phyloP scores from a whole-genome alignment of 1,140 invertebrate species.

The Cydia pomonella region DNA sequence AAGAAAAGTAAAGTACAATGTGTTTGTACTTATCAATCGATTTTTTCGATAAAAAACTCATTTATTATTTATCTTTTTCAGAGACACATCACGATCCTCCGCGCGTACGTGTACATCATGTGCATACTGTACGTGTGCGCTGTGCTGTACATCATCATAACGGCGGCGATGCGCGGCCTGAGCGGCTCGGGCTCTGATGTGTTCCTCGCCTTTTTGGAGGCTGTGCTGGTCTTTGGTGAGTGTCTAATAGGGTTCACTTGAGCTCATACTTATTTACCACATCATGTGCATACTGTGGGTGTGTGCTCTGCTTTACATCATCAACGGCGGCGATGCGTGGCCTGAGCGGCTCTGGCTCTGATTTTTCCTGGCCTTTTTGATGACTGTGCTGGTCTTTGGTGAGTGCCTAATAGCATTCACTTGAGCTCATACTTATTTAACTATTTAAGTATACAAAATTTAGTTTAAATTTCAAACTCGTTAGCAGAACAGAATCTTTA shows the following conservation, averaged over 20 bases:
- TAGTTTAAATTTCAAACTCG: too few relatives aligned
- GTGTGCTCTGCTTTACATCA: slow-evolving; percentile 47
- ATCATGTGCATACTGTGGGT: slow-evolving; percentile 52
- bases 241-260: slow-evolving; percentile 33
- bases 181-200: slow-evolving; percentile 60
- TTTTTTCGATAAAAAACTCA: too few relatives aligned
- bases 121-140: slow-evolving; percentile 43
- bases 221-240: slow-evolving; percentile 57
- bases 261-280: not conserved
- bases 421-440: not conserved
- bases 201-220: slow-evolving; percentile 64
- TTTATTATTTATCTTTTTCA: slow-evolving; percentile 35
- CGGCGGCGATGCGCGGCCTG: slow-evolving; percentile 46
- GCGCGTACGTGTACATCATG: slow-evolving; percentile 62
- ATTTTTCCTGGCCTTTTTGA: slow-evolving; percentile 65
- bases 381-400: slow-evolving; percentile 61
- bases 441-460: too few relatives aligned
- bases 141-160: slow-evolving; percentile 47
- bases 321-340: slow-evolving; percentile 46
- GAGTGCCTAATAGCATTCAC: slow-evolving; percentile 33
- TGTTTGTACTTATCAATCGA: too few relatives aligned
- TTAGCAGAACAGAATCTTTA: too few relatives aligned
- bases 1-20: too few relatives aligned
- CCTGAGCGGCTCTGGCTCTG: slow-evolving; percentile 54
- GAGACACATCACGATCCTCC: slow-evolving; percentile 44